Base-by-base conservation (phyloP, 2,888 invertebrate species). In the Dinocampus coccinellae region DNA sequence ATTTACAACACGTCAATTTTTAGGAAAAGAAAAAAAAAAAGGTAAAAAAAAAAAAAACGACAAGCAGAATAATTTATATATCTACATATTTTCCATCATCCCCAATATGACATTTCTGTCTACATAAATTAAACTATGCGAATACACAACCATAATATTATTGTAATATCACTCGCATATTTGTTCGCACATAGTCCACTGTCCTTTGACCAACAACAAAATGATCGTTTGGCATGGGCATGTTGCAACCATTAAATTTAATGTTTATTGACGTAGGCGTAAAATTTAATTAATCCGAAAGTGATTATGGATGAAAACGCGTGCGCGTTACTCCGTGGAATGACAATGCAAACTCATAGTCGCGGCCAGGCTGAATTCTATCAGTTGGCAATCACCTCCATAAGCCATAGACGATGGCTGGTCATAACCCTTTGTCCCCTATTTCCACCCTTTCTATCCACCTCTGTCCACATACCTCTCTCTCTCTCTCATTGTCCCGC, bases 251-350 rank as follows among this genome's bases (percentile, higher is more conserved):
- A 82, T 87, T 84, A 87, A 87, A 87, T 87, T 87, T 87, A 85
- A 87, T 81, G 87, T 85, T 86, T 85, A 87, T 86, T 82, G 85
- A 80, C 82, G 81, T 71, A 78, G 72, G 82, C 82, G 81, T 87
- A 85, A 86, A 87, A 86, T 87, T 87, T 87, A 87, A 87, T 87
- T 86, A 86, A 86, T 87, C 85, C 83, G 83, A 85, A 85, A 86
- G 86, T 85, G 85, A 87, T 86, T 86, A 87, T 85, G 84, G 84
- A 84, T 82, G 81, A 82, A 83, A 83, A 81, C 84, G 47, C 53
- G 58, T 58, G 63, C 33, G 20, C 42, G 47, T 24, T 16, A 66
- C 29, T 11, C 16, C 22, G 57, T 39, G 26, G n/a, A 66, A 53
- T 55, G 71, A 66, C 66, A 80, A 80, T 78, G 81, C 82, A 9